Evolutionary conservation across 2,113 vertebrate species (phyloP).

Genomic region (Procavia capensis): DNA sequence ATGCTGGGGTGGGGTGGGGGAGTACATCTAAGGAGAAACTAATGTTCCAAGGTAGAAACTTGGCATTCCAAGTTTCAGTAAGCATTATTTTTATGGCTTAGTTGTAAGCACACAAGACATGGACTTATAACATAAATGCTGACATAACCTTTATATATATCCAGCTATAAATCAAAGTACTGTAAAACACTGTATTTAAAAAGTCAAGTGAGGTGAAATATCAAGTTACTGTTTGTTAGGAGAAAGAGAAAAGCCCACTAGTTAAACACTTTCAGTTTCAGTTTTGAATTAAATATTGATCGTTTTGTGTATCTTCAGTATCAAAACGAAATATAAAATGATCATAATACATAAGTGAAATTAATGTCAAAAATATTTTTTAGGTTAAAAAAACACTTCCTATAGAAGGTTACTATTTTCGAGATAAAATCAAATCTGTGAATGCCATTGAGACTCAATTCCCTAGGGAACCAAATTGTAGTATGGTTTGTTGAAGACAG

Average conservation of each 20-base stretch:
- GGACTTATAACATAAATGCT: slow-evolving; percentile 84
- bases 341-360: background rate
- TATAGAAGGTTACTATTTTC: slow-evolving; percentile 69
- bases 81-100: slow-evolving; percentile 77
- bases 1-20: background rate
- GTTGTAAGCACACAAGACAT: slow-evolving; percentile 81
- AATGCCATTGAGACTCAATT: slow-evolving; percentile 63
- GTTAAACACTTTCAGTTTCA: slow-evolving; percentile 49
- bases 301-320: background rate
- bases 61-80: slow-evolving; percentile 68
- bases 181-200: slow-evolving; percentile 76
- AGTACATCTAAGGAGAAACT: slow-evolving; percentile 33
- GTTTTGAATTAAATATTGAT: slow-evolving; percentile 19
- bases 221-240: slow-evolving; percentile 50
- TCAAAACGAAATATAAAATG: slow-evolving; percentile 28
- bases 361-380: slow-evolving; percentile 17
- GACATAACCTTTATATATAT: slow-evolving; percentile 84
- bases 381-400: slow-evolving; percentile 56
- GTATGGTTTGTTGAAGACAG: slow-evolving; percentile 56
- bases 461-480: slow-evolving; percentile 72
- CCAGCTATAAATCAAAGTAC: slow-evolving; percentile 77
- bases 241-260: slow-evolving; percentile 7
- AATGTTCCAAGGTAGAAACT: slow-evolving; percentile 56
- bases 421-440: slow-evolving; percentile 54
- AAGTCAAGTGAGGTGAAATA: slow-evolving; percentile 72